Percentiles rank a stretch among this genome's conserved stretches.
phyloP scores from a whole-genome alignment of 1,140 invertebrate genomes.

The Harlomillsia oculata region DNA sequence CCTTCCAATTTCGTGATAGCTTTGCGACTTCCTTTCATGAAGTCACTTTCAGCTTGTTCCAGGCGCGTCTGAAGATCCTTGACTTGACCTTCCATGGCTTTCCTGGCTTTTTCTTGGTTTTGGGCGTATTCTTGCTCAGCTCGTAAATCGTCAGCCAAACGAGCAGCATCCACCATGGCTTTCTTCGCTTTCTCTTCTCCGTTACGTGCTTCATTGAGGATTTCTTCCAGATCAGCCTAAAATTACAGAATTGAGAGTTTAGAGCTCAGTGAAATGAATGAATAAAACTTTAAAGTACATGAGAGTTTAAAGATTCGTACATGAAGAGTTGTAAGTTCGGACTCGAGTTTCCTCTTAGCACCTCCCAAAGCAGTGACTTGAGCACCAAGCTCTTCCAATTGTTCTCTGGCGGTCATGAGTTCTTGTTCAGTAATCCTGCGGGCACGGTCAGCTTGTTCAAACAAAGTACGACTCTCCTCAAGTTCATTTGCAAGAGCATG shows the following conservation, averaged over 20 bases:
- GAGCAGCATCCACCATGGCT: conserved; percentile 93
- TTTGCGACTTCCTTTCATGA: conserved; percentile 96
- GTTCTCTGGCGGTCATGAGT: conserved; percentile 34
- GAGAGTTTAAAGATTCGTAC: conserved; percentile 40
- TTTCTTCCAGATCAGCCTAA: conserved; percentile 86
- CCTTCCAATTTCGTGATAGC: conserved; percentile 94
- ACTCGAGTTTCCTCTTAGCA: conserved; percentile 96
- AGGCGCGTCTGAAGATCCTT: conserved; percentile 87
- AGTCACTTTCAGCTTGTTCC: conserved; percentile 91
- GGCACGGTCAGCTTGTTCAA: conserved; percentile 88
- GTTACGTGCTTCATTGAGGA: conserved; percentile 90
- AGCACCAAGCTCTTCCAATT: conserved; percentile 91
- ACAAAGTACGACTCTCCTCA: conserved; percentile 86
- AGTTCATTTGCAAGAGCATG: conserved; percentile 89
- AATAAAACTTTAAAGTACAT: neutral
- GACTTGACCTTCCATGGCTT: conserved; percentile 90
- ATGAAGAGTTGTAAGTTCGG: conserved; percentile 90
- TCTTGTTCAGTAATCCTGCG: conserved; percentile 45
- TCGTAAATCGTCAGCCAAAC: conserved; percentile 92
- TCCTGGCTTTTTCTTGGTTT: conserved; percentile 94
- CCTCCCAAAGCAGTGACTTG: conserved; percentile 89
- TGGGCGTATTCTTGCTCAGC: conserved; percentile 97
- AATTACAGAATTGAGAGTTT: conserved; percentile 21
- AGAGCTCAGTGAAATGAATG: neutral
- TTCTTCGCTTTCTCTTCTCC: conserved; percentile 96